These are phyloP conservation scores for Clarias platycephalus DNA, from an alignment of 2,797 vertebrate genomes.

Conservation along the genomic window DNA sequence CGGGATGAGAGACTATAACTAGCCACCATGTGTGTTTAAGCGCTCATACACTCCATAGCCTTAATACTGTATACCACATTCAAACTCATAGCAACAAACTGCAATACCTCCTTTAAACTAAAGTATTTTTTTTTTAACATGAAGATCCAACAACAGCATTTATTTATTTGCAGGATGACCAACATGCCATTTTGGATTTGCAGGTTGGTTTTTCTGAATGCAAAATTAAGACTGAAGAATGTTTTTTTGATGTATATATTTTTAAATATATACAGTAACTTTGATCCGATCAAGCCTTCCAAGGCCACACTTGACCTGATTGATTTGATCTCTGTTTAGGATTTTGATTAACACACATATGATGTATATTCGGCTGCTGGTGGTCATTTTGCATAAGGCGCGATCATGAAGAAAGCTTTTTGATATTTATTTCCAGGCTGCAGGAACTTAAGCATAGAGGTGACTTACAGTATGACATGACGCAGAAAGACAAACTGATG, in stretches of 20 bases:
- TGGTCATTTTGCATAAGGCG: not conserved
- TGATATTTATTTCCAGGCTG: not conserved
- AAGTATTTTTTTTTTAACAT: not conserved
- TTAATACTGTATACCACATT: not conserved
- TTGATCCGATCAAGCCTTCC: not conserved
- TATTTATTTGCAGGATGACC: not conserved
- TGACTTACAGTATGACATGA: not conserved
- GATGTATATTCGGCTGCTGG: not conserved
- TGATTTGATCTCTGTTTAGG: not conserved
- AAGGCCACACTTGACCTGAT: not conserved
- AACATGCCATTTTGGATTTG: not conserved
- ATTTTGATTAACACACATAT: not conserved
- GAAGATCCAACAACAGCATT: not conserved
- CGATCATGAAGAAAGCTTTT: not conserved
- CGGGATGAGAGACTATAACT: not conserved
- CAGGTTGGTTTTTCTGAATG: not conserved
- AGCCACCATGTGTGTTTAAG: not conserved
- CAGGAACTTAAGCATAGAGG: not conserved
- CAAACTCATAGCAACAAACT: not conserved
- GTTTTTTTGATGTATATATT: not conserved
- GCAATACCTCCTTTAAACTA: constrained; percentile 10
- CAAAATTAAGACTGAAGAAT: constrained; percentile 6
- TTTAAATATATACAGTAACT: not conserved
- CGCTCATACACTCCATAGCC: not conserved
- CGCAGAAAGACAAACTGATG: not conserved